Percentiles rank a stretch among this genome's conserved stretches.
Evolutionary conservation across 2,888 invertebrate species (phyloP).

Genomic region (Sicus ferrugineus): DNA sequence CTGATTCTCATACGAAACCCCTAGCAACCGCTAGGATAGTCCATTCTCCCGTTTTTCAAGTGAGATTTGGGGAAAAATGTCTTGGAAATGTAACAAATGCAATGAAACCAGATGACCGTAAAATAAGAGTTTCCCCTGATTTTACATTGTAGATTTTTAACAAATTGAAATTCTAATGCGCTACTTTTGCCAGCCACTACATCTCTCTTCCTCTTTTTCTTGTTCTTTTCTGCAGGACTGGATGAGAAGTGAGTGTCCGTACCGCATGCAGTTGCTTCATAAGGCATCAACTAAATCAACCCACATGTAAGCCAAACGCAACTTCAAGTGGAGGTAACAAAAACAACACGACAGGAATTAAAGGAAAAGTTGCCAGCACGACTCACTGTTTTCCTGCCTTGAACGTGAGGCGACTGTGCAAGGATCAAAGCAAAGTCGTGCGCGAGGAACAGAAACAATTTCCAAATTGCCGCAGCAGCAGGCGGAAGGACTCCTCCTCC

Average conservation of each 20-base stretch:
- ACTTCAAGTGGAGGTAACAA: background rate
- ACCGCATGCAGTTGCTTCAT: conserved; percentile 2
- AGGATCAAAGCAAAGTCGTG: background rate
- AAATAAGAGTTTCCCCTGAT: background rate
- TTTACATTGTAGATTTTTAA: conserved; percentile 19
- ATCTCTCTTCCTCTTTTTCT: no score
- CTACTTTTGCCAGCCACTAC: no score
- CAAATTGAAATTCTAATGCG: conserved; percentile 27
- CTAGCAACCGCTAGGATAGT: no score
- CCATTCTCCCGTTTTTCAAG: no score
- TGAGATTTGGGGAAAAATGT: no score
- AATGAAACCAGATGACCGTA: no score
- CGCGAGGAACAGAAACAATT: background rate
- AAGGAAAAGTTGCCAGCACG: background rate
- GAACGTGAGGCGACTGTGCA: background rate
- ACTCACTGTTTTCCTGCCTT: conserved; percentile 4
- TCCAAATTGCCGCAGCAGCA: conserved; percentile 2
- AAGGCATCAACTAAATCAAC: conserved; percentile 14
- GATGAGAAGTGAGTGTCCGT: no score
- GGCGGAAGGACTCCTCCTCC: background rate
- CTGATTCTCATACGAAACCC: no score
- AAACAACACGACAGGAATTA: no score
- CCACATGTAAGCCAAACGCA: background rate
- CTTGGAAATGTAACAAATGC: no score
- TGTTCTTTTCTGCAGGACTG: conserved; percentile 9